Base-by-base conservation (phyloP, 2,888 invertebrate species). In the Drosophila hamatofila region DNA sequence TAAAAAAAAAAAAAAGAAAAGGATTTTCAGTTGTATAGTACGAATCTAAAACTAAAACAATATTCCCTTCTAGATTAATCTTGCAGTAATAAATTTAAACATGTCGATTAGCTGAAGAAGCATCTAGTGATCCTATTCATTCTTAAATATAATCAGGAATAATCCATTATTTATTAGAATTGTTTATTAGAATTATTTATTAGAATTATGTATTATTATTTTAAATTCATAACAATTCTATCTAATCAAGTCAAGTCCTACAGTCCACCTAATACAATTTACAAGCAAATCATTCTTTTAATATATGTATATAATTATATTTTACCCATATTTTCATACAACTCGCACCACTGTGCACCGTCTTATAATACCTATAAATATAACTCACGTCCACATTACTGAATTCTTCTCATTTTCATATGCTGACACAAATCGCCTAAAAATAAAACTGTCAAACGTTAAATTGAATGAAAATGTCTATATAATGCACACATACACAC, bases 361-460 rank as follows among this genome's bases (percentile, higher is more conserved):
- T 14, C 27, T 21, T 33, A 41, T 42, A 16, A 6, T 12, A n/a
- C n/a, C n/a, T n/a, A 30, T 21, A 63, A 37, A 60, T 18, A 51
- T 48, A 23, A 65, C 46, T 58, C 16, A 60, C 9, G 51, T 57
- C 9, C 5, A 39, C 12, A 46, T 35, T 18, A 9, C 0, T 30
- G 16, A 23, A 56, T 23, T 46, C 18, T 64, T 42, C 7, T 23
- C 44, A 54, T 67, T 75, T 78, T 61, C 65, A 66, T 72, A 51
- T 67, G 44, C 48, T 48, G 46, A 56, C 49, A 44, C 30, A 52
- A 56, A 25, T 44, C 39, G 66, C 14, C 78, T 66, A 83, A 75
- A 86, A 73, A 86, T 83, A 88, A 78, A 80, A 80, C 81, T 69
- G 68, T 70, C 81, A 72, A 81, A 70, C 56, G 70, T 18, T 60